Evolutionary conservation across 2,113 vertebrate genomes (phyloP).

Genomic region (Sphyrna mokarran): DNA sequence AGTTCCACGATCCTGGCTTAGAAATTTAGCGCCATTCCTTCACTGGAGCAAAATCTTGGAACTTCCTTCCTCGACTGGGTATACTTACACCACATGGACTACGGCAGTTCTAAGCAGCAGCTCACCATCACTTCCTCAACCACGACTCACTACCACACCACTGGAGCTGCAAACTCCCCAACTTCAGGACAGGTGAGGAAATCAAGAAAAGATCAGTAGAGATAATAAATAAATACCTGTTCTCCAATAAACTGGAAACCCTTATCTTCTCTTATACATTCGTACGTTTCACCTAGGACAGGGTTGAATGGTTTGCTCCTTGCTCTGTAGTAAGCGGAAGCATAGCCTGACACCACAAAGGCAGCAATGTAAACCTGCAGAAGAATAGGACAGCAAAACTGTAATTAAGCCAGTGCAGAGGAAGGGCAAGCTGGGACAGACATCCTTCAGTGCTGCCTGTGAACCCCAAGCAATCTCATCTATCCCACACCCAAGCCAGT

Average conservation of each 20-base stretch:
- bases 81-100: too few species aligned
- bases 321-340: conserved; percentile 77
- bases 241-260: conserved; percentile 80
- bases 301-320: conserved; percentile 91
- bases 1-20: not conserved
- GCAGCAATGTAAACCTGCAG: conserved; percentile 72
- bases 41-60: not conserved
- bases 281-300: conserved; percentile 84
- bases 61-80: too few species aligned
- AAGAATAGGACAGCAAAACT: not conserved
- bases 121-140: not conserved
- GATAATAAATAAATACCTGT: conserved; percentile 67
- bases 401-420: not conserved
- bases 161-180: not conserved
- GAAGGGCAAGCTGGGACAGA: not conserved
- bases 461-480: not conserved
- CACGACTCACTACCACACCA: too few species aligned
- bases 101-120: not conserved
- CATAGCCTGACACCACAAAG: conserved; percentile 85
- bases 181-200: not conserved
- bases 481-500: not conserved
- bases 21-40: not conserved
- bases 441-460: not conserved
- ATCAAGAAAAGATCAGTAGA: not conserved
- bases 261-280: conserved; percentile 71